Percentiles rank a stretch among this genome's conserved stretches.
Conservation (phyloP, 1,140 invertebrate genomes). For the Eufriesea mexicana region DNA sequence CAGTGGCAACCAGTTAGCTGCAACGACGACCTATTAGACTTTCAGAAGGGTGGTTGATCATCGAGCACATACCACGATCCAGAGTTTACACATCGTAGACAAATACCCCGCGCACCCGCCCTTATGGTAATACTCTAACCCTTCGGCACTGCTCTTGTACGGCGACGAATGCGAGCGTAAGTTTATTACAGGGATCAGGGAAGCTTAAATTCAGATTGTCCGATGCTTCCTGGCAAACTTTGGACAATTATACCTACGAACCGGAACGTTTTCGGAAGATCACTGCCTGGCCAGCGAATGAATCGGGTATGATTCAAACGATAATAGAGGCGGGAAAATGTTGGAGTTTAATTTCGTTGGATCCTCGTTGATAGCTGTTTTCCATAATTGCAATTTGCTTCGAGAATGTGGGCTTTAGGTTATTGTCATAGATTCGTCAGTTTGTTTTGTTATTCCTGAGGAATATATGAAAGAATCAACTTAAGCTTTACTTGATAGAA, state of each 20-base stretch:
- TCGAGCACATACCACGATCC: constrained; percentile 71
- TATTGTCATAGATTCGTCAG: not conserved
- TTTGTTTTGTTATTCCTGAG: no score
- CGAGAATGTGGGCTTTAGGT: not conserved
- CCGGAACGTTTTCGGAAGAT: constrained; percentile 36
- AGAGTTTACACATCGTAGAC: constrained; percentile 73
- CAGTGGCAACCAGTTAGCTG: constrained; percentile 69
- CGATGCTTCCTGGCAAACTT: constrained; percentile 51
- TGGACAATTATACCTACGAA: constrained; percentile 53
- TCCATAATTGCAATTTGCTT: not conserved
- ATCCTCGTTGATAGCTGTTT: not conserved
- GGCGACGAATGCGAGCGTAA: constrained; percentile 66
- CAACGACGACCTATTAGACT: constrained; percentile 72
- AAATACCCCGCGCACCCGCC: constrained; percentile 62
- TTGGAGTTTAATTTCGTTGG: not conserved
- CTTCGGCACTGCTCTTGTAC: constrained; percentile 27
- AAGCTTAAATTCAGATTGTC: constrained; percentile 66
- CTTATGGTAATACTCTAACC: constrained; percentile 66
- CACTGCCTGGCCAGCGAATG: no score
- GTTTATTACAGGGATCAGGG: constrained; percentile 69
- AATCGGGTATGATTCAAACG: not conserved
- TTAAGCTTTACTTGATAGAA: no score
- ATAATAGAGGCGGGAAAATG: not conserved
- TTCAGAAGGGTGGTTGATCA: constrained; percentile 73
- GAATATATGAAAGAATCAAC: no score